Conservation (phyloP, 1,140 invertebrate species). For the Limonius californicus region DNA sequence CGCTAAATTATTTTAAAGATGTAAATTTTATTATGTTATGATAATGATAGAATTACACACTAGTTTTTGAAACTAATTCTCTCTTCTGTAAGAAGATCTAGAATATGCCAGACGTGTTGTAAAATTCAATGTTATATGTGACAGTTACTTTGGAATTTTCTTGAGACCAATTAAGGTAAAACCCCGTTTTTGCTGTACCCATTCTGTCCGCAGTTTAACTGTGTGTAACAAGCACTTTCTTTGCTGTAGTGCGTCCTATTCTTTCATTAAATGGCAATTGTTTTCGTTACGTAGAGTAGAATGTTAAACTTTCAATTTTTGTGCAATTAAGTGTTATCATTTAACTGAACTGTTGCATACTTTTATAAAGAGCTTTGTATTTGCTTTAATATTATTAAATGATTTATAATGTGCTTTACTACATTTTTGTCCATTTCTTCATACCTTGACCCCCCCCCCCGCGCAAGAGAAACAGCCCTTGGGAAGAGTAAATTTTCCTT, state of each 20-base stretch:
- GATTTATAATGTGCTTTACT: slow-evolving; percentile 24
- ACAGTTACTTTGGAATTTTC: neutral
- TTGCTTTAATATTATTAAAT: slow-evolving; percentile 38
- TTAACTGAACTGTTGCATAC: slow-evolving; percentile 36
- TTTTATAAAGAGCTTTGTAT: slow-evolving; percentile 41
- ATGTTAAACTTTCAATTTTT: slow-evolving; percentile 4
- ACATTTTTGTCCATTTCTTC: neutral
- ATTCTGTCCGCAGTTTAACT: neutral
- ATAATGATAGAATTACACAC: neutral
- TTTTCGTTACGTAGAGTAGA: slow-evolving; percentile 5
- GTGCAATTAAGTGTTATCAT: neutral
- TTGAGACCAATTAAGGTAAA: neutral
- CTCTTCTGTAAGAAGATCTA: neutral
- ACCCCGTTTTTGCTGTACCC: neutral
- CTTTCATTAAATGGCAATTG: neutral
- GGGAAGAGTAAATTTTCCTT: too few relatives aligned
- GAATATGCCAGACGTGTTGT: neutral
- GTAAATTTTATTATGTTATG: slow-evolving; percentile 6
- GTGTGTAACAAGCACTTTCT: neutral
- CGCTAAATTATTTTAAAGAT: neutral
- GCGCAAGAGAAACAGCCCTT: too few relatives aligned
- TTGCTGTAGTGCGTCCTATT: neutral
- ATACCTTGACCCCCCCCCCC: too few relatives aligned
- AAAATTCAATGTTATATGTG: slow-evolving; percentile 1
- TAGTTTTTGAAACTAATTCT: neutral